phyloP scores from a whole-genome alignment of 1,140 invertebrate genomes.

The Papilio helenus region DNA sequence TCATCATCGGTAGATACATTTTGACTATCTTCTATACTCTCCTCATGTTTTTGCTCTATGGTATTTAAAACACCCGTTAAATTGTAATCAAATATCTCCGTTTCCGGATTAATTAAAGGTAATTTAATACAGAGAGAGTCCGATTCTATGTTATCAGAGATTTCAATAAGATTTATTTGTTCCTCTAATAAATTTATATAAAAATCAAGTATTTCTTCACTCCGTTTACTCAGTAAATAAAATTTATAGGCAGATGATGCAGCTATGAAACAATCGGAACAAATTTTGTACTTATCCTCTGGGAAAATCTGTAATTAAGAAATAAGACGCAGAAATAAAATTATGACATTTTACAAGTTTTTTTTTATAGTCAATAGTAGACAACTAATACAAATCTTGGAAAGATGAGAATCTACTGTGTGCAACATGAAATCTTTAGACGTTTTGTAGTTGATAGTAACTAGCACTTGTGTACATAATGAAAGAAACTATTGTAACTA shows the following conservation, averaged over 20 bases:
- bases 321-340: too few species aligned
- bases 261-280: constrained; percentile 62
- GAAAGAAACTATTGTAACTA: too few species aligned
- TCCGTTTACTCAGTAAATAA: constrained; percentile 55
- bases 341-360: background rate
- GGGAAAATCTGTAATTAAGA: constrained; percentile 60
- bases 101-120: constrained; percentile 46
- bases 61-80: constrained; percentile 45
- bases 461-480: too few species aligned
- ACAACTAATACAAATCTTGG: background rate
- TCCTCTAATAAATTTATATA: constrained; percentile 60
- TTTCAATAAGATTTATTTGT: constrained; percentile 50
- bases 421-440: background rate
- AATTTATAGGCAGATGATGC: constrained; percentile 69
- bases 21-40: constrained; percentile 23
- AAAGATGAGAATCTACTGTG: background rate
- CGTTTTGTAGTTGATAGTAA: background rate
- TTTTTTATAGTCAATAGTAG: too few species aligned
- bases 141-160: constrained; percentile 43
- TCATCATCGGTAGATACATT: constrained; percentile 42
- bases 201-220: constrained; percentile 58
- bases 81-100: constrained; percentile 51
- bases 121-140: constrained; percentile 63
- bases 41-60: constrained; percentile 12
- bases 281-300: constrained; percentile 60